Percentiles rank a stretch among this genome's conserved stretches.
These are phyloP conservation scores for Hyles euphorbiae DNA, from an alignment of 1,140 invertebrate species.

Conservation along the genomic window DNA sequence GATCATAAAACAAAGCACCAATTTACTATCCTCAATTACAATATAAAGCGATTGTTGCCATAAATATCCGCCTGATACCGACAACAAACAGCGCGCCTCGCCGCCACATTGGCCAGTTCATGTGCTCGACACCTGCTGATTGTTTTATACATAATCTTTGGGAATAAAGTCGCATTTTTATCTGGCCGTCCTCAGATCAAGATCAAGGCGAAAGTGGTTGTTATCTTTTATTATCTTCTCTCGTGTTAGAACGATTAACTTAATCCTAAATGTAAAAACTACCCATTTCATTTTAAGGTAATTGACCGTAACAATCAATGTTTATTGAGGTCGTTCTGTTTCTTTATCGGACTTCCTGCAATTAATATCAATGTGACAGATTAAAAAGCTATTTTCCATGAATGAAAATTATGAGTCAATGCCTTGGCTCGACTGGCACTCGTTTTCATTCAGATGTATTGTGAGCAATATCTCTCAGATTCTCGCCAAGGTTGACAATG, in stretches of 20 bases:
- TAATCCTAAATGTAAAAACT: not conserved
- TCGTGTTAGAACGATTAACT: too few species aligned
- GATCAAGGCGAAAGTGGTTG: constrained; percentile 42
- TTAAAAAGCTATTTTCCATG: constrained; percentile 31
- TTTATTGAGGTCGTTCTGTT: not conserved
- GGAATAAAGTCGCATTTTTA: constrained; percentile 24
- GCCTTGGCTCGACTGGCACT: constrained; percentile 35
- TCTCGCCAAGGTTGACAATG: constrained; percentile 17
- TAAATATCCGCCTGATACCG: too few species aligned
- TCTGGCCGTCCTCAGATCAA: constrained; percentile 38
- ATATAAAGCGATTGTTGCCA: too few species aligned
- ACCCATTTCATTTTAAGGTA: not conserved
- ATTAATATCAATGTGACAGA: constrained; percentile 13
- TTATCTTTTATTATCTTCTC: not conserved
- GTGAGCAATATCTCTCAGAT: constrained; percentile 12
- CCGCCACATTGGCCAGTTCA: too few species aligned
- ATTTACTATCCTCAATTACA: too few species aligned
- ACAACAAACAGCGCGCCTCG: too few species aligned
- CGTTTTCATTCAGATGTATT: constrained; percentile 26
- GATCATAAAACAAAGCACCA: not conserved
- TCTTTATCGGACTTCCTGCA: constrained; percentile 1
- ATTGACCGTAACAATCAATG: constrained; percentile 9
- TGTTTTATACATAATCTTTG: constrained; percentile 1
- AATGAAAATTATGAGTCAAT: constrained; percentile 58
- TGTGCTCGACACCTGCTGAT: too few species aligned